A percentile compares a stretch with the other conserved stretches of the same genome.
Conservation (phyloP, 1,140 invertebrate genomes). For the Drosophila lacteicornis region DNA sequence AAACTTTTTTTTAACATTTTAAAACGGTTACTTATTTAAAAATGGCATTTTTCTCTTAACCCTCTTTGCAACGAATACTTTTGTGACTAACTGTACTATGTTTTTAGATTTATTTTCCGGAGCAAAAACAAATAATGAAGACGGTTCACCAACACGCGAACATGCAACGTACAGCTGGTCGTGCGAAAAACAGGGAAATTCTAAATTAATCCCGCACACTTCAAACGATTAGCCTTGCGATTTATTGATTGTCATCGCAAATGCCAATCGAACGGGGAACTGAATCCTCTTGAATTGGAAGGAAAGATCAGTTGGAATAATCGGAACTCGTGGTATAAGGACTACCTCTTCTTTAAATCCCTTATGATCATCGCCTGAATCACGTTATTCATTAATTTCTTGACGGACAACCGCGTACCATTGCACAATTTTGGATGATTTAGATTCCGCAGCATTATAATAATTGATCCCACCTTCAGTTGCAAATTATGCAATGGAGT, state of each 20-base stretch:
- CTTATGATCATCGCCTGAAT: constrained; percentile 7
- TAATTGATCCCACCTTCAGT: not conserved
- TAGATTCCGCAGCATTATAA: constrained; percentile 4
- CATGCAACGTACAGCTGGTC: not conserved
- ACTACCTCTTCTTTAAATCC: not conserved
- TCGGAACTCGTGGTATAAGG: no score
- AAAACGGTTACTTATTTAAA: no score
- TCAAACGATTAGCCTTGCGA: no score
- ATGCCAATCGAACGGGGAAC: constrained; percentile 10
- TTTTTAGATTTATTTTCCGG: not conserved
- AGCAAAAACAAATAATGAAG: no score
- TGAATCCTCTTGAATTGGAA: constrained; percentile 13
- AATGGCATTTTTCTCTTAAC: no score
- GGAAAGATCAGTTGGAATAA: not conserved
- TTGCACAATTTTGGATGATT: constrained; percentile 1
- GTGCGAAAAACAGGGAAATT: constrained; percentile 3
- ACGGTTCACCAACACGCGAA: not conserved
- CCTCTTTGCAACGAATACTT: no score
- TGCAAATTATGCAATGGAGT: not conserved
- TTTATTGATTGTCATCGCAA: constrained; percentile 1
- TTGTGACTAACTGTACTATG: no score
- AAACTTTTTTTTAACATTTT: no score
- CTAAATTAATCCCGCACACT: no score
- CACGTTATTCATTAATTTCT: not conserved
- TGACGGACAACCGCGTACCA: not conserved